A percentile compares a stretch with the other conserved stretches of the same genome.
Conservation (phyloP, 2,888 invertebrate genomes). For the Acleris holmiana region DNA sequence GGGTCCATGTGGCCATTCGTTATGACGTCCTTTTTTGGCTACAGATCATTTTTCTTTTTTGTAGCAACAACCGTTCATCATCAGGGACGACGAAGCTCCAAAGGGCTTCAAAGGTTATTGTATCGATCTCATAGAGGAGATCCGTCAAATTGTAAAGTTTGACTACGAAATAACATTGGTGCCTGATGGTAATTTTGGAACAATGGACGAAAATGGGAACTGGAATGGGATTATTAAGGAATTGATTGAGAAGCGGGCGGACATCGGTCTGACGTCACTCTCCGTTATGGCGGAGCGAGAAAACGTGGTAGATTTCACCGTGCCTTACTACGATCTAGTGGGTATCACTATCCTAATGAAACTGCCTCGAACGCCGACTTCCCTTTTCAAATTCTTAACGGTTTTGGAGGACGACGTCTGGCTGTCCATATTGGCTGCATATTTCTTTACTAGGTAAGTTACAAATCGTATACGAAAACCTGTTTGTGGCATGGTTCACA, state of each 20-base stretch:
- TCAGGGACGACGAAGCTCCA: conserved; percentile 86
- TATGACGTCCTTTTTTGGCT: background rate
- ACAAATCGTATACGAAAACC: conserved; percentile 49
- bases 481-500: conserved; percentile 42
- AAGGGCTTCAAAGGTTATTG: conserved; percentile 94
- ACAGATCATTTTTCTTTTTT: conserved; percentile 46
- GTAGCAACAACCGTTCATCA: conserved; percentile 93
- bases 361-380: conserved; percentile 94
- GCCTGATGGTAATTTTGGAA: conserved; percentile 93
- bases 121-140: conserved; percentile 95
- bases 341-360: conserved; percentile 98
- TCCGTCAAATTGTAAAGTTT: conserved; percentile 92
- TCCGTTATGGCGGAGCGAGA: conserved; percentile 99
- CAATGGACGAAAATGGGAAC: conserved; percentile 93
- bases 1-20: background rate
- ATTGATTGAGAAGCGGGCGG: conserved; percentile 93
- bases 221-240: conserved; percentile 95
- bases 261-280: conserved; percentile 96
- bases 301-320: conserved; percentile 98
- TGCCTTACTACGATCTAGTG: conserved; percentile 98
- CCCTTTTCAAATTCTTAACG: conserved; percentile 97
- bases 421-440: conserved; percentile 97
- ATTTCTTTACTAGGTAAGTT: conserved; percentile 94
- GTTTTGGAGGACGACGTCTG: conserved; percentile 98
- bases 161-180: conserved; percentile 94